phyloP scores from a whole-genome alignment of 1,140 invertebrate species.

The Anoplophora glabripennis region DNA sequence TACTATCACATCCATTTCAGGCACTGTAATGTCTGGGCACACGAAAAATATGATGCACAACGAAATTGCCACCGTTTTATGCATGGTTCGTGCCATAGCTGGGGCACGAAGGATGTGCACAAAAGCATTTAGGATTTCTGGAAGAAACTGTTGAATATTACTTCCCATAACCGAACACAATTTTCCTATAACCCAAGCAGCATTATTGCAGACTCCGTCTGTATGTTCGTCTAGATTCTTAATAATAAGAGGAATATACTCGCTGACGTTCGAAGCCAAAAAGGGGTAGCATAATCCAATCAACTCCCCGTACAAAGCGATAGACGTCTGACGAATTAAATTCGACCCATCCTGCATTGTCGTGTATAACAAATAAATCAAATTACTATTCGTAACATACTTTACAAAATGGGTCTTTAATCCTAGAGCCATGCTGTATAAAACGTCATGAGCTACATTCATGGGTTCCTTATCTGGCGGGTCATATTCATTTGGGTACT shows the following conservation, averaged over 20 bases:
- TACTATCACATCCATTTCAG: slow-evolving; percentile 97
- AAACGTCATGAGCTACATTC: slow-evolving; percentile 94
- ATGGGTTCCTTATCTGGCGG: slow-evolving; percentile 98
- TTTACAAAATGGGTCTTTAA: slow-evolving; percentile 91
- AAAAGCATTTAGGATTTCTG: slow-evolving; percentile 39
- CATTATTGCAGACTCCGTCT: slow-evolving; percentile 99
- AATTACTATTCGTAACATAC: slow-evolving; percentile 86
- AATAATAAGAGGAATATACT: slow-evolving; percentile 92
- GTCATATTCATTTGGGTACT: slow-evolving; percentile 79
- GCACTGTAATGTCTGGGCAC: slow-evolving; percentile 97
- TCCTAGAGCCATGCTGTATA: slow-evolving; percentile 93
- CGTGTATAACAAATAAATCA: slow-evolving; percentile 93
- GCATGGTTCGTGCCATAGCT: slow-evolving; percentile 37
- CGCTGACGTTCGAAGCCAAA: slow-evolving; percentile 86
- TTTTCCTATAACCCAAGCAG: slow-evolving; percentile 97
- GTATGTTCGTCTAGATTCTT: slow-evolving; percentile 96
- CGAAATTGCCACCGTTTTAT: slow-evolving; percentile 82
- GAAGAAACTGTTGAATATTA: slow-evolving; percentile 38
- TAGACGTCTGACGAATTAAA: slow-evolving; percentile 96
- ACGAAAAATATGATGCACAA: slow-evolving; percentile 99
- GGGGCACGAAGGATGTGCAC: slow-evolving; percentile 35
- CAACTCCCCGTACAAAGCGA: slow-evolving; percentile 94
- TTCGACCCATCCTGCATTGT: slow-evolving; percentile 98
- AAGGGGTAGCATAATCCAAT: slow-evolving; percentile 98
- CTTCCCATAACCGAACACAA: slow-evolving; percentile 90